Percentiles rank a stretch among this genome's conserved stretches.
Evolutionary conservation across 2,113 vertebrate genomes (phyloP).

Genomic region (Chaetorhynchus papuensis): DNA sequence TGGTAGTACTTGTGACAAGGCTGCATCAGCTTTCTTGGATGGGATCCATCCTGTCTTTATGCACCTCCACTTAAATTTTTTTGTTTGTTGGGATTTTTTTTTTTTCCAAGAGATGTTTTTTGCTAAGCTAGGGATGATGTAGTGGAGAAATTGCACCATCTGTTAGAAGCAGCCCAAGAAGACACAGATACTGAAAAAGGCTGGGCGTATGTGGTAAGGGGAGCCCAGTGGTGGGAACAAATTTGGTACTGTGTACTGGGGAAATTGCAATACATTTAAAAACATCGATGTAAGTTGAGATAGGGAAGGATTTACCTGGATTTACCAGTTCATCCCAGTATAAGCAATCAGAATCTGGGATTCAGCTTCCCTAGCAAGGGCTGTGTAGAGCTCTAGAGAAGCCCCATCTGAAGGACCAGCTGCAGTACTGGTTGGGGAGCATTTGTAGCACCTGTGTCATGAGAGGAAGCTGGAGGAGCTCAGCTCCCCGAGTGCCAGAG

Average conservation of each 20-base stretch:
- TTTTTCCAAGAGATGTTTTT: not conserved
- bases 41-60: not conserved
- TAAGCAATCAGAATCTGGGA: not conserved
- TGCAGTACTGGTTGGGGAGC: not conserved
- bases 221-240: not conserved
- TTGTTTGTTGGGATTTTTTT: not conserved
- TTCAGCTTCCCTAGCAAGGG: not conserved
- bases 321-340: not conserved
- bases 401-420: not conserved
- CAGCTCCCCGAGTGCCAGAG: not conserved
- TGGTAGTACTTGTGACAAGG: not conserved
- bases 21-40: not conserved
- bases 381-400: not conserved
- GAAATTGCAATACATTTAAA: not conserved
- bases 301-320: not conserved
- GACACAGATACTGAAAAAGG: not conserved
- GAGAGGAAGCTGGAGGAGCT: not conserved
- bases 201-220: not conserved
- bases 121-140: not conserved
- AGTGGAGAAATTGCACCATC: not conserved
- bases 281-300: not conserved
- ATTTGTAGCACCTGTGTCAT: not conserved
- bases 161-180: not conserved
- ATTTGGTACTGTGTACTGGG: not conserved
- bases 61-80: not conserved